Evolutionary conservation across 1,140 invertebrate species (phyloP).

Genomic region (Trissolcus basalis): DNA sequence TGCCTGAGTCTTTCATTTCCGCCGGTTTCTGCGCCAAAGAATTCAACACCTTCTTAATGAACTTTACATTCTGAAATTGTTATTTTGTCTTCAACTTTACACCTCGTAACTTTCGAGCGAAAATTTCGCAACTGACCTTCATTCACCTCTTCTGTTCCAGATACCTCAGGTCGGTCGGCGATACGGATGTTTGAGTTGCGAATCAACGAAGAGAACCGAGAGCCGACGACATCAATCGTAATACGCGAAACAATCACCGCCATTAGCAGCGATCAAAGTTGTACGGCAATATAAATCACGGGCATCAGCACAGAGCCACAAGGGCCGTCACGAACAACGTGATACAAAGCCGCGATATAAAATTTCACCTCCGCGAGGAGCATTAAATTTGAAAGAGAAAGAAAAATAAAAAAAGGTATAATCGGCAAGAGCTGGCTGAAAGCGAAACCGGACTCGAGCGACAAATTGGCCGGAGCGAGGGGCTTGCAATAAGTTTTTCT

Average conservation of each 20-base stretch:
- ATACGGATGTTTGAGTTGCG: conserved; percentile 19
- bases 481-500: conserved; percentile 19
- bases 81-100: too few relatives aligned
- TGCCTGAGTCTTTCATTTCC: too few relatives aligned
- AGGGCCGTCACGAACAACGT: conserved; percentile 5
- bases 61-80: too few relatives aligned
- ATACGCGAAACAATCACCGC: conserved; percentile 38
- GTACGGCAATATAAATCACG: conserved; percentile 33
- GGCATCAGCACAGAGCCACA: conserved; percentile 40
- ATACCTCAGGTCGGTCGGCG: conserved; percentile 60
- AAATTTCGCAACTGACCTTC: conserved; percentile 2
- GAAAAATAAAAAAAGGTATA: neutral
- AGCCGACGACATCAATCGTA: conserved; percentile 20
- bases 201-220: conserved; percentile 1
- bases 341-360: too few relatives aligned
- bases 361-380: neutral
- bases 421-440: too few relatives aligned
- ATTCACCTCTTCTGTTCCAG: conserved; percentile 57
- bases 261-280: conserved; percentile 36
- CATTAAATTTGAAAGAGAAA: neutral
- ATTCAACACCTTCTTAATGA: neutral
- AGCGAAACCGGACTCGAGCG: neutral
- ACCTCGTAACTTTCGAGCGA: neutral
- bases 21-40: too few relatives aligned
- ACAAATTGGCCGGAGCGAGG: neutral